Percentiles rank a stretch among this genome's conserved stretches.
phyloP scores from a whole-genome alignment of 2,797 vertebrate genomes.

The Poeciliopsis infans region DNA sequence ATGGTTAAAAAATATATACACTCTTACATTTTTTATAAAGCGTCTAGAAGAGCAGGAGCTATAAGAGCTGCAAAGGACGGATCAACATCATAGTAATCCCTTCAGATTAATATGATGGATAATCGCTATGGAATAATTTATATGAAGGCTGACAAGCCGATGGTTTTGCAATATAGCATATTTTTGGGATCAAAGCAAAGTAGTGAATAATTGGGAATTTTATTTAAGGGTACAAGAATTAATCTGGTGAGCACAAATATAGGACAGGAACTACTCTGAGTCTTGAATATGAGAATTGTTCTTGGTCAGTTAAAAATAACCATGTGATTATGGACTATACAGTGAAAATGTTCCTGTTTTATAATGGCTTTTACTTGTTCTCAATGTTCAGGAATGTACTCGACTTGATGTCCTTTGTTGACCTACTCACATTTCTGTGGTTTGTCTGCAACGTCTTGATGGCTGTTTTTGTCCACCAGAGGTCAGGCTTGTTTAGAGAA shows the following conservation, averaged over 20 bases:
- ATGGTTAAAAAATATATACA: neutral
- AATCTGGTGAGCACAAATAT: neutral
- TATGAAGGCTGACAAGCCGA: neutral
- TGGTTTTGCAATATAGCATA: neutral
- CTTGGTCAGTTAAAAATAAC: neutral
- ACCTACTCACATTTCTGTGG: neutral
- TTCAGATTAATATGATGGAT: neutral
- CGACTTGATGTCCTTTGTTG: neutral
- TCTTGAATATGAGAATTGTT: neutral
- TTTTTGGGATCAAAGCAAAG: neutral
- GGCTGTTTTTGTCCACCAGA: conserved; percentile 61
- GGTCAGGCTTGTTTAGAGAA: conserved; percentile 61
- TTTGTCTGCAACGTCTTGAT: neutral
- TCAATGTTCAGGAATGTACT: neutral
- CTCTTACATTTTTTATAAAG: neutral
- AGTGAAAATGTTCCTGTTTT: neutral
- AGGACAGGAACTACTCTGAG: too few species aligned
- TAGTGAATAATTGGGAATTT: neutral
- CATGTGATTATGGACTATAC: neutral
- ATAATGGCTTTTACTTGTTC: neutral
- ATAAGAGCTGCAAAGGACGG: neutral
- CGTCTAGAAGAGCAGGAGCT: neutral
- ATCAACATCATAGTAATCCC: neutral
- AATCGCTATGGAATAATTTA: neutral
- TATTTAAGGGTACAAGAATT: neutral